A percentile compares a stretch with the other conserved stretches of the same genome.
These are phyloP conservation scores for Pristionchus entomophagus DNA, from an alignment of 2,888 invertebrate genomes.

Conservation along the genomic window DNA sequence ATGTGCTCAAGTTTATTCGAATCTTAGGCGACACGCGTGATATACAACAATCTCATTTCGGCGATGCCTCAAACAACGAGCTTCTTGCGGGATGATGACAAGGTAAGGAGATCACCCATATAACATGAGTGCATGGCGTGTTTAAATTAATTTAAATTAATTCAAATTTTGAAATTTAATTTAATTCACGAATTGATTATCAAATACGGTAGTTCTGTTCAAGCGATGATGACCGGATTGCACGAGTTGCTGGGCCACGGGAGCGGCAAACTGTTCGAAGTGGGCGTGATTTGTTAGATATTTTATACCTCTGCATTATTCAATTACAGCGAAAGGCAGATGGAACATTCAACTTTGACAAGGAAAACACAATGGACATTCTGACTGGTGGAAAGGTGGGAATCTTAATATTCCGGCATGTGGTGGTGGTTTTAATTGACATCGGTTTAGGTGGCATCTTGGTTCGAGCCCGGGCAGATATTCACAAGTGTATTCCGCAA, in stretches of 20 bases:
- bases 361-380: conserved; percentile 78
- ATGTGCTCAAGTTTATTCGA: no score
- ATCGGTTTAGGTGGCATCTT: conserved; percentile 77
- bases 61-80: no score
- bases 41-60: no score
- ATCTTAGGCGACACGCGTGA: no score
- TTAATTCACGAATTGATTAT: no score
- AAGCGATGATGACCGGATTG: conserved; percentile 94
- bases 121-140: no score
- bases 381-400: conserved; percentile 76
- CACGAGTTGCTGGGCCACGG: conserved; percentile 97
- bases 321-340: conserved; percentile 81
- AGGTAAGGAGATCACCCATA: no score
- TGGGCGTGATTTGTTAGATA: not conserved
- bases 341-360: conserved; percentile 88
- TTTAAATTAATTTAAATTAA: no score
- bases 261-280: conserved; percentile 88
- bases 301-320: conserved; percentile 69
- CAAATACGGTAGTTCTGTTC: no score
- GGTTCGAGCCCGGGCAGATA: conserved; percentile 91
- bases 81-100: no score
- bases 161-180: no score
- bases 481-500: conserved; percentile 92
- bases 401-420: not conserved
- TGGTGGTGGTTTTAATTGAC: not conserved